Conservation (phyloP, 2,113 vertebrate species). For the Eulacestoma nigropectus region DNA sequence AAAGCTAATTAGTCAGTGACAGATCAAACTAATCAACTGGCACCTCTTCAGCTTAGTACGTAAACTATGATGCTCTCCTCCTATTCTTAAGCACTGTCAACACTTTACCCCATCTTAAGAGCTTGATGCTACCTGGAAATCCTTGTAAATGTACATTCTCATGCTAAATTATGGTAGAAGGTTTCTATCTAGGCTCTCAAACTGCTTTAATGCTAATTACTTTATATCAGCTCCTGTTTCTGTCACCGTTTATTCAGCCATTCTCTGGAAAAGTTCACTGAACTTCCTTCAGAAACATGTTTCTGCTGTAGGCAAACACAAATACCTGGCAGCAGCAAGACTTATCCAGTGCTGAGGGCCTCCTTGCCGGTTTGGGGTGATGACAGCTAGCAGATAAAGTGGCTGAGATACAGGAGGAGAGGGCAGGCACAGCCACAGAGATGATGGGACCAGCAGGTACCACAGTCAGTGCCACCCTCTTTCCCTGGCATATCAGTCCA, state of each 20-base stretch:
- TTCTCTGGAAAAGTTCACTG: not conserved
- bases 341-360: not conserved
- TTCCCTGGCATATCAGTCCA: not conserved
- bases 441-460: not conserved
- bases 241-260: not conserved
- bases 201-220: not conserved
- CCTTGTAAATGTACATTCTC: not conserved
- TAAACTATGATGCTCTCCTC: not conserved
- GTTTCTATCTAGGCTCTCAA: not conserved
- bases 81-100: not conserved
- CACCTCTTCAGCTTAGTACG: not conserved
- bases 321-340: not conserved
- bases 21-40: not conserved
- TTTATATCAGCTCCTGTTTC: not conserved
- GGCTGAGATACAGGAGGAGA: not conserved
- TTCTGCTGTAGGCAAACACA: not conserved
- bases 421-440: not conserved
- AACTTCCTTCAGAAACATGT: not conserved
- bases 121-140: not conserved
- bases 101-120: not conserved
- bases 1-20: not conserved
- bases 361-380: not conserved
- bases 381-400: not conserved
- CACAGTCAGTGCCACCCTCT: not conserved
- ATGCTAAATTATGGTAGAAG: not conserved